Evolutionary conservation across 1,140 invertebrate genomes (phyloP).

Genomic region (Lycorma delicatula): DNA sequence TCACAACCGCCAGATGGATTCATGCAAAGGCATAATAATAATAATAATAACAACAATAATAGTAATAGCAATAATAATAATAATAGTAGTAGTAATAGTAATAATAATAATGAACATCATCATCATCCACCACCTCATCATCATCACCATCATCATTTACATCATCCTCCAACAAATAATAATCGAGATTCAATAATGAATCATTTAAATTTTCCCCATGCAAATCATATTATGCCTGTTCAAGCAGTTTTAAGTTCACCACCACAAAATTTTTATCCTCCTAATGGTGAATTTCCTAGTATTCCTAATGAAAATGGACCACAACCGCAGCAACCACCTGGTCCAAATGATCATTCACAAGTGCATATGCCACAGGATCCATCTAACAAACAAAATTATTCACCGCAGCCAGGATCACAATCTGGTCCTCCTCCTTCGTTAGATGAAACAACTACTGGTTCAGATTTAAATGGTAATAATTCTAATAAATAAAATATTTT

Average conservation of each 20-base stretch:
- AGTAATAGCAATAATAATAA: background rate
- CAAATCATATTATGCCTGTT: background rate
- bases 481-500: too few species aligned
- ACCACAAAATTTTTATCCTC: background rate
- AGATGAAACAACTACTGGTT: too few species aligned
- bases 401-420: too few species aligned
- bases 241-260: background rate
- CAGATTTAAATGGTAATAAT: too few species aligned
- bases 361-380: too few species aligned
- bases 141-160: background rate
- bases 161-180: slow-evolving; percentile 5
- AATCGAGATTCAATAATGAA: too few species aligned
- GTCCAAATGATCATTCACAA: too few species aligned
- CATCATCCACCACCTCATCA: background rate
- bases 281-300: too few species aligned
- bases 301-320: too few species aligned
- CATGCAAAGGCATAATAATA: background rate
- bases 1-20: background rate
- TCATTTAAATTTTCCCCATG: background rate
- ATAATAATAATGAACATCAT: background rate
- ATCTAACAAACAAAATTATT: too few species aligned
- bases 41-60: background rate
- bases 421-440: too few species aligned
- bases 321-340: too few species aligned
- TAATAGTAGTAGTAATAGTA: background rate